Evolutionary conservation across 2,113 vertebrate species (phyloP), one percentile per base, ranked within the genome.

Genomic region (Balaenoptera acutorostrata): DNA sequence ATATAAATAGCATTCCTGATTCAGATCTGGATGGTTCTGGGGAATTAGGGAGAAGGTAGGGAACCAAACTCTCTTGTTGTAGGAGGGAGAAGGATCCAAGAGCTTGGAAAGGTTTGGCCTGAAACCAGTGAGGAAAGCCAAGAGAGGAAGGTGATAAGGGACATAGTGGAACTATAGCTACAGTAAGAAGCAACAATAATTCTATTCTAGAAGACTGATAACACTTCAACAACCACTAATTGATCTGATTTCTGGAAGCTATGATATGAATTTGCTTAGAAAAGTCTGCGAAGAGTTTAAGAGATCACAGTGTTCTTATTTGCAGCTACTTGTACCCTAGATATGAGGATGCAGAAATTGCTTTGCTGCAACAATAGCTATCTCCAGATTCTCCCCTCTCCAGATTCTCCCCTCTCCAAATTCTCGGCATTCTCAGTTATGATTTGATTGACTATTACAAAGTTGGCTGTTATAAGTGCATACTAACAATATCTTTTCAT

Each of bases 331-430:
- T 52, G 39, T 17, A 39, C 25, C 2, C 27, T 36, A 14, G 21
- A 14, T 0, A 59, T 33, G 2, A 29, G 2, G 31, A n/a, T 3
- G n/a, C 9, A 85, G 33, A 39, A 39, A 21, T 15, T 23, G 33
- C 59, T 4, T 2, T 36, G 27, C 41, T 49, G 14, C 0, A 39
- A 14, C 7, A 31, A 23, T 0, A 69, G 46, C 9, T 3, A 71
- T 21, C 83, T 75, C 57, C 33, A 77, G 77, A 33, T 13, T 12
- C 2, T 25, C 7, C 20, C 23, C 64, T 31, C 29, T 9, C 41
- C 52, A 9, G 23, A 27, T 21, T 18, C 21, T 25, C 7, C 20
- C 23, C 64, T 31, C 29, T 9, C 41, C 52, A 9, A 27, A 27
- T 21, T 18, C 21, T 9, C 25, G 12, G 29, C 23, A 29, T 39